These are phyloP conservation scores for Clarias batrachus DNA, from an alignment of 2,113 vertebrate genomes.

Conservation along the genomic window DNA sequence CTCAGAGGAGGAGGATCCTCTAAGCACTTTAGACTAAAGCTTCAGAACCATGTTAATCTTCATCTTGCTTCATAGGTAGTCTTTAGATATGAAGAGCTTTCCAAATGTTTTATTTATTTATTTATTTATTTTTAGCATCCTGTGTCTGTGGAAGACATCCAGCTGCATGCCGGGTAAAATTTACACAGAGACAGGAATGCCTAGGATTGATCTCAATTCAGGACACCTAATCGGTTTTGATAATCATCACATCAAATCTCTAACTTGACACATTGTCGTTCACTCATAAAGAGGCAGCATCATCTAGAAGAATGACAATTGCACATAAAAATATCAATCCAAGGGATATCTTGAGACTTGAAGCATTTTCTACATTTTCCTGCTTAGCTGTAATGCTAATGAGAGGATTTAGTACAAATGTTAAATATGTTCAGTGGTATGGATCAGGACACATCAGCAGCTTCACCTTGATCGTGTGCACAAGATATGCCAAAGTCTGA, in stretches of 20 bases:
- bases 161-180: not conserved
- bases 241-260: slow-evolving; percentile 10
- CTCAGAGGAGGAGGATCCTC: slow-evolving; percentile 17
- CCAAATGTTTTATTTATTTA: not conserved
- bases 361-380: not conserved
- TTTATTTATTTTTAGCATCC: not conserved
- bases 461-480: slow-evolving; percentile 54
- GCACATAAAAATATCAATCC: not conserved
- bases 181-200: not conserved
- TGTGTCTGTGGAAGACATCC: not conserved
- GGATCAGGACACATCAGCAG: slow-evolving; percentile 66
- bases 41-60: slow-evolving; percentile 37
- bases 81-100: not conserved
- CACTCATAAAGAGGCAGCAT: not conserved
- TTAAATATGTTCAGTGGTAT: slow-evolving; percentile 74
- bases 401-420: slow-evolving; percentile 66
- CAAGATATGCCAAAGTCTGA: slow-evolving; percentile 70
- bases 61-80: slow-evolving; percentile 3
- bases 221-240: not conserved
- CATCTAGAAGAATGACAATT: not conserved
- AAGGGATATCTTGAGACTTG: not conserved
- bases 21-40: slow-evolving; percentile 23
- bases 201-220: not conserved
- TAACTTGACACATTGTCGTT: not conserved
- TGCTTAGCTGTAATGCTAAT: slow-evolving; percentile 65